Conservation (phyloP, 2,888 invertebrate genomes). For the Congeria kusceri region DNA sequence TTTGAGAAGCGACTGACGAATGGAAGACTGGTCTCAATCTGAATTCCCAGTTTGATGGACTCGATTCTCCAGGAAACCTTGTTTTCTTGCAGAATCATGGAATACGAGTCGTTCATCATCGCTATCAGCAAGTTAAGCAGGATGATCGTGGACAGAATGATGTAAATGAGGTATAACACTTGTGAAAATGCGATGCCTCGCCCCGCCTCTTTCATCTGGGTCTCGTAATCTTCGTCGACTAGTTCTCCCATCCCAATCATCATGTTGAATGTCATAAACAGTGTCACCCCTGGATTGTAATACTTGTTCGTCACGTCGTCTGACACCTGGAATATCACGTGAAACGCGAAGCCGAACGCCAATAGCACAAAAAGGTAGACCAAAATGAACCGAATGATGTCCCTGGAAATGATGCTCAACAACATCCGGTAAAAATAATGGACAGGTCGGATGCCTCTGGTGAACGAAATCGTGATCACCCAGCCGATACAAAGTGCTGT, state of each 20-base stretch:
- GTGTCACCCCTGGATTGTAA: conserved; percentile 67
- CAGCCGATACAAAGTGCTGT: conserved; percentile 78
- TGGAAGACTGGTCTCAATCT: conserved; percentile 68
- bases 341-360: conserved; percentile 80
- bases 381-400: conserved; percentile 78
- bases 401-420: conserved; percentile 78
- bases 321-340: conserved; percentile 72
- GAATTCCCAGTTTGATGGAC: conserved; percentile 77
- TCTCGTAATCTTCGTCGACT: conserved; percentile 65
- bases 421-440: conserved; percentile 81
- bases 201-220: conserved; percentile 58
- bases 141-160: conserved; percentile 76
- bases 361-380: conserved; percentile 80
- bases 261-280: conserved; percentile 79
- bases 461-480: conserved; percentile 78
- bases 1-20: conserved; percentile 28
- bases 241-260: conserved; percentile 80
- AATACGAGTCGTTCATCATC: conserved; percentile 81
- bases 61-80: conserved; percentile 80
- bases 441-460: conserved; percentile 78
- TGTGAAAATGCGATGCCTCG: conserved; percentile 63
- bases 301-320: conserved; percentile 54
- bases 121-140: conserved; percentile 79
- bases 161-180: conserved; percentile 78
- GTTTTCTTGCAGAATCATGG: conserved; percentile 70